Evolutionary conservation across 2,888 invertebrate genomes (phyloP).

Genomic region (Holacanthella duospinosa): DNA sequence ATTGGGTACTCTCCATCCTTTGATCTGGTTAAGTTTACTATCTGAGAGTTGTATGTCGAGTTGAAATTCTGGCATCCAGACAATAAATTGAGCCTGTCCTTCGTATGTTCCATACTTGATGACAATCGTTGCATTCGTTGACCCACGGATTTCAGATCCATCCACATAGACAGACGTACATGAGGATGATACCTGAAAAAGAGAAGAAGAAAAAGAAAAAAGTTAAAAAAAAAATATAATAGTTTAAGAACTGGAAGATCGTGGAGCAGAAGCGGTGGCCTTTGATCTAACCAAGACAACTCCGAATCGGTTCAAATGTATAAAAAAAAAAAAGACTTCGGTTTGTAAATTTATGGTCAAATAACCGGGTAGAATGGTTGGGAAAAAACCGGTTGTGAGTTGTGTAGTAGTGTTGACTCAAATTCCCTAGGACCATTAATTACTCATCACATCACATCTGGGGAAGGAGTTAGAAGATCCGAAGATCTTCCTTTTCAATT

Average conservation of each 20-base stretch:
- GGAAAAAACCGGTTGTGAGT: too few relatives aligned
- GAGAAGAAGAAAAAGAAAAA: neutral
- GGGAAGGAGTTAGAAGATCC: neutral
- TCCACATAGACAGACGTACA: constrained; percentile 94
- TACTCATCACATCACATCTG: neutral
- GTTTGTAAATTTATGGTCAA: too few relatives aligned
- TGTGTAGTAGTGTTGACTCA: neutral
- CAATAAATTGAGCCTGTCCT: constrained; percentile 76
- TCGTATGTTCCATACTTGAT: constrained; percentile 86
- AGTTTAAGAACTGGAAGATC: neutral
- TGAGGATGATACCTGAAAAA: constrained; percentile 76
- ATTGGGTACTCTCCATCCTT: constrained; percentile 86
- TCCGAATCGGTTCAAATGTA: too few relatives aligned
- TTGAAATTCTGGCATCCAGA: constrained; percentile 95
- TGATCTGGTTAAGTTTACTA: constrained; percentile 78
- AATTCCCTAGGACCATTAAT: neutral
- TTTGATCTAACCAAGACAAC: too few relatives aligned
- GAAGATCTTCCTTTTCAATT: neutral
- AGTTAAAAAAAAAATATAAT: too few relatives aligned
- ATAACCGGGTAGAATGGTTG: too few relatives aligned
- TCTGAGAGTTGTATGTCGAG: constrained; percentile 82
- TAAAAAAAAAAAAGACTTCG: too few relatives aligned
- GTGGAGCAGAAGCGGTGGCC: too few relatives aligned
- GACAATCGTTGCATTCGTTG: constrained; percentile 84
- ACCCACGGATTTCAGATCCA: constrained; percentile 87